phyloP scores from a whole-genome alignment of 2,797 vertebrate genomes.

The Alca torda region DNA sequence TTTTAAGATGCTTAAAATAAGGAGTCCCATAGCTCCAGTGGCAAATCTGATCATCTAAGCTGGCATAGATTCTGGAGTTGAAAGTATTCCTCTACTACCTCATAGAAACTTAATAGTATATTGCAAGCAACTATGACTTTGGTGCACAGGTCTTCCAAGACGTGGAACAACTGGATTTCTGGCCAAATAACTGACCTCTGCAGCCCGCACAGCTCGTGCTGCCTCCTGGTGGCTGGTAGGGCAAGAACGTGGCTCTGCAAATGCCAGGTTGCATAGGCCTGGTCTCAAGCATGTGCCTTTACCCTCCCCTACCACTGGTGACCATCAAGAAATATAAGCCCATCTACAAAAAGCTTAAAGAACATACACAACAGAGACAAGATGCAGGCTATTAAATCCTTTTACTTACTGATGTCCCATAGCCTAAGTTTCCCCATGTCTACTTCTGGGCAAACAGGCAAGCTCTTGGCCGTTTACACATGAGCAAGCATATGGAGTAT shows the following conservation, averaged over 20 bases:
- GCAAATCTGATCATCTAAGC: not conserved
- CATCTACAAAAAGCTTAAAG: not conserved
- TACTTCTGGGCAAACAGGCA: not conserved
- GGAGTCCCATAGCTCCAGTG: not conserved
- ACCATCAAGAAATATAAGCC: not conserved
- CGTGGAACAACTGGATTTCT: not conserved
- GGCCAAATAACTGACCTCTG: not conserved
- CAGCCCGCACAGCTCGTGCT: not conserved
- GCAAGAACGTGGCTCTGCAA: not conserved
- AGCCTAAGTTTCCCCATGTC: not conserved
- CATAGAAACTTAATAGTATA: not conserved
- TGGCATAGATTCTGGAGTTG: not conserved
- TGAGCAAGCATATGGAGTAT: not conserved
- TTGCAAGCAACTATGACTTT: not conserved
- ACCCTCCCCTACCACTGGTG: not conserved
- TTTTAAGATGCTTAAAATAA: not conserved
- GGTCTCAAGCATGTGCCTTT: not conserved
- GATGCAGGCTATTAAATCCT: not conserved
- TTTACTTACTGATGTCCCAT: not conserved
- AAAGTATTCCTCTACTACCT: not conserved
- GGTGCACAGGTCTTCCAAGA: not conserved
- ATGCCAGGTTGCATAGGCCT: too few relatives aligned
- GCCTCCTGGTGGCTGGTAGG: not conserved
- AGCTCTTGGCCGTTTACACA: not conserved
- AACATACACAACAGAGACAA: not conserved